Percentiles rank a stretch among this genome's conserved stretches.
Evolutionary conservation across 2,888 invertebrate genomes (phyloP).

Genomic region (Chaetoderma sp.): DNA sequence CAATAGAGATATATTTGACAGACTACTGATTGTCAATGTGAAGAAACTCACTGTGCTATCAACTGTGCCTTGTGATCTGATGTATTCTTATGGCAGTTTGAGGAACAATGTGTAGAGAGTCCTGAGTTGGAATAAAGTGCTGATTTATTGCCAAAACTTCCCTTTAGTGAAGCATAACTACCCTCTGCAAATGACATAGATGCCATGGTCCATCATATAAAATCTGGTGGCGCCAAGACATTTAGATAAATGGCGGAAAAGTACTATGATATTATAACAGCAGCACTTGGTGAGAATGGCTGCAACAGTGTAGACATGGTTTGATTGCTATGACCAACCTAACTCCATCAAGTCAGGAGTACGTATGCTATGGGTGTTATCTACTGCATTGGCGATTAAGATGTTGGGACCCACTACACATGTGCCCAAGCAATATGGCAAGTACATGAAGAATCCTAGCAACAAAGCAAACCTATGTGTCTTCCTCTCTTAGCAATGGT

Average conservation of each 20-base stretch:
- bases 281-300: neutral
- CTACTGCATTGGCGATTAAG: neutral
- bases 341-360: neutral
- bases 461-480: too few species aligned
- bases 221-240: neutral
- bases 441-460: too few species aligned
- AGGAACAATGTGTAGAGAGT: neutral
- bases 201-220: neutral
- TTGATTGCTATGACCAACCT: neutral
- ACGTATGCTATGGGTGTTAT: neutral
- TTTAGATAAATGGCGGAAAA: neutral
- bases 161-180: neutral
- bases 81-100: neutral
- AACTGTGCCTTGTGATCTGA: neutral
- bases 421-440: neutral
- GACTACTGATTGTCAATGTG: neutral
- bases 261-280: neutral
- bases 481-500: too few species aligned
- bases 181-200: neutral
- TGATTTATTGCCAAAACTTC: neutral
- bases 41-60: neutral
- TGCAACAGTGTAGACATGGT: neutral
- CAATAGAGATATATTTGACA: neutral
- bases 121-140: neutral
- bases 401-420: neutral